These are phyloP conservation scores for Lamellibrachia columna DNA, from an alignment of 2,888 invertebrate species.

Conservation along the genomic window DNA sequence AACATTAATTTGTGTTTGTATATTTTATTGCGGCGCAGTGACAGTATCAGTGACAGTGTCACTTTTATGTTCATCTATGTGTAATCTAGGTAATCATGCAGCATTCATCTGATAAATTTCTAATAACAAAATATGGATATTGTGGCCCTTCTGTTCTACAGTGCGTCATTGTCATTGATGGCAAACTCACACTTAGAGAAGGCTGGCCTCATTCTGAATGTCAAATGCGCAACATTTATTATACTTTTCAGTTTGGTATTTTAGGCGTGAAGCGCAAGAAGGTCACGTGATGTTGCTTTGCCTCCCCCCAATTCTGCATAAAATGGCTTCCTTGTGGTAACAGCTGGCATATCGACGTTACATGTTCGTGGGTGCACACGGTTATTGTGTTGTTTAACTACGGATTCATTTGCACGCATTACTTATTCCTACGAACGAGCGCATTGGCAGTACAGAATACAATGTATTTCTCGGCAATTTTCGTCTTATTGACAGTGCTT, in stretches of 20 bases:
- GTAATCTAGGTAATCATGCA: too few species aligned
- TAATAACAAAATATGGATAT: background rate
- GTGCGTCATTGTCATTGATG: background rate
- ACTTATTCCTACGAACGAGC: background rate
- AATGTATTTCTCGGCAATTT: background rate
- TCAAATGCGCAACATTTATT: background rate
- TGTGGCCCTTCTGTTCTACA: background rate
- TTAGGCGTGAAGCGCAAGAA: background rate
- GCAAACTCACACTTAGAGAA: background rate
- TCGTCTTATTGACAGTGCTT: background rate
- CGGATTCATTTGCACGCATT: background rate
- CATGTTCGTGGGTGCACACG: background rate
- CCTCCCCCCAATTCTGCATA: background rate
- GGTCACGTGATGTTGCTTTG: background rate
- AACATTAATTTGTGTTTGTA: background rate
- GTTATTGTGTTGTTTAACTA: background rate
- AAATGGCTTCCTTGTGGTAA: background rate
- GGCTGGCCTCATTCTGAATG: slow-evolving; percentile 3
- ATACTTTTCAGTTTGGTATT: background rate
- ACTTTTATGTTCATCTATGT: background rate
- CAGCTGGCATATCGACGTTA: background rate
- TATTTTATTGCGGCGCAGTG: background rate
- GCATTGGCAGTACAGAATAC: background rate
- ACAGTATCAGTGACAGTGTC: background rate
- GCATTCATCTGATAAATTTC: background rate